A percentile compares a stretch with the other conserved stretches of the same genome.
phyloP scores from a whole-genome alignment of 1,140 invertebrate species.

The Atta cephalotes region DNA sequence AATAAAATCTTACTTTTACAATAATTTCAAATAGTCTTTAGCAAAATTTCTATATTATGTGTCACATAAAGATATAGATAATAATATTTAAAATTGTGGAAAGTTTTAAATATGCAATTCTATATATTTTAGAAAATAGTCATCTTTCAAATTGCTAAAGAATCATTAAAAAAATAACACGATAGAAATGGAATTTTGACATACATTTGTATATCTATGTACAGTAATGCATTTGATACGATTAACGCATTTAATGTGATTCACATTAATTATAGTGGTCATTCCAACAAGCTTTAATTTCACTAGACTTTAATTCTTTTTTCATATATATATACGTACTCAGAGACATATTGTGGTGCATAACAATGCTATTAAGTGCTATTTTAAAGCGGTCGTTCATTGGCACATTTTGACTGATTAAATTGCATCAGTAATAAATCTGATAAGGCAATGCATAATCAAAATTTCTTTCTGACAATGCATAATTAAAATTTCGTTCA shows the following conservation, averaged over 20 bases:
- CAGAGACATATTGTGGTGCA: background rate
- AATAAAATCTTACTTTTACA: background rate
- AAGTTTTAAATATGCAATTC: background rate
- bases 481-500: background rate
- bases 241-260: slow-evolving; percentile 27
- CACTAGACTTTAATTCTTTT: slow-evolving; percentile 23
- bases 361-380: slow-evolving; percentile 2
- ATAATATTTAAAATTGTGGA: background rate
- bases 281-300: slow-evolving; percentile 23
- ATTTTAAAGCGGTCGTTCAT: background rate
- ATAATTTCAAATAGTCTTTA: background rate
- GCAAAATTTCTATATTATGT: background rate
- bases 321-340: background rate
- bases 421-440: background rate
- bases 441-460: background rate
- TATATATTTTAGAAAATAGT: background rate
- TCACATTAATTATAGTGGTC: slow-evolving; percentile 8
- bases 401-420: slow-evolving; percentile 45
- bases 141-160: background rate
- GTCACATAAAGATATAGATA: background rate
- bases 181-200: background rate
- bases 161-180: slow-evolving; percentile 5
- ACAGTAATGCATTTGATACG: slow-evolving; percentile 13
- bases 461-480: background rate
- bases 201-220: slow-evolving; percentile 19